phyloP scores from a whole-genome alignment of 2,113 vertebrate genomes.

The Calidris pygmaea region DNA sequence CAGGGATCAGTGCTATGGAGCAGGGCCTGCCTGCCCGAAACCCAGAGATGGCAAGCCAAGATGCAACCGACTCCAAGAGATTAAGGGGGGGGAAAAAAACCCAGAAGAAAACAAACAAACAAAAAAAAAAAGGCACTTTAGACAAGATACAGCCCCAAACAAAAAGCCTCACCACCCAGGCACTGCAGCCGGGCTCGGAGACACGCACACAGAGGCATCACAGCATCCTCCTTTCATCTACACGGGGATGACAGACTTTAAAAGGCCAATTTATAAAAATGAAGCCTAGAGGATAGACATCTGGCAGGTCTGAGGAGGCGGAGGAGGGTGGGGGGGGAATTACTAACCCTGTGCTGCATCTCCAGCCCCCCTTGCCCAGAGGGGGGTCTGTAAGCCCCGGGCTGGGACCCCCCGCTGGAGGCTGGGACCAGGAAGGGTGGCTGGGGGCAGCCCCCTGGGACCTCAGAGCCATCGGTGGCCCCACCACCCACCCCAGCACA shows the following conservation, averaged over 20 bases:
- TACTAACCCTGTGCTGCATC: neutral
- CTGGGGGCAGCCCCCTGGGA: neutral
- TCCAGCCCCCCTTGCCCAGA: neutral
- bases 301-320: conserved; percentile 33
- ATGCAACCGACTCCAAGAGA: neutral
- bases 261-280: conserved; percentile 51
- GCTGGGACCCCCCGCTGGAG: neutral
- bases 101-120: neutral
- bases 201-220: neutral
- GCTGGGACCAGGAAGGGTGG: neutral
- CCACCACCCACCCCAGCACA: neutral
- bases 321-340: neutral
- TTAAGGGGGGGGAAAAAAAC: neutral
- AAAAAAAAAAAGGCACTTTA: neutral
- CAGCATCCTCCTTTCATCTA: conserved; percentile 46
- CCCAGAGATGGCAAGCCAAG: neutral
- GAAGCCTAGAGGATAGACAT: conserved; percentile 28
- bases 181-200: neutral
- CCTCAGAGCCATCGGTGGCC: accelerated
- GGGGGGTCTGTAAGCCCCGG: neutral
- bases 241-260: conserved; percentile 37
- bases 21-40: neutral
- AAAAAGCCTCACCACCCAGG: neutral
- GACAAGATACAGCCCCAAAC: neutral
- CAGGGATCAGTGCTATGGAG: neutral